A percentile compares a stretch with the other conserved stretches of the same genome.
These are phyloP conservation scores for Trematomus loennbergii DNA, from an alignment of 2,113 vertebrate genomes.

Conservation along the genomic window DNA sequence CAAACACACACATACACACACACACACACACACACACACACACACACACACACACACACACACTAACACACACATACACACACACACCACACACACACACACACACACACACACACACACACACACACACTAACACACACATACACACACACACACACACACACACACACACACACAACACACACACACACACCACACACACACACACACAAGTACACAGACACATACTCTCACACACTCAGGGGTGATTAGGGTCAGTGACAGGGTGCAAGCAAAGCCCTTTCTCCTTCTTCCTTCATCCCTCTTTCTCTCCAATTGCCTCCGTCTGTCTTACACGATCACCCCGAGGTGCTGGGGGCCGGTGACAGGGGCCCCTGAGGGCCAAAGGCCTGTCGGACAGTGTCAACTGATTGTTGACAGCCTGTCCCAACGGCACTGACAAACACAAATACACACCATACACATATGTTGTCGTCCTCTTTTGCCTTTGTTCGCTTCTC, in stretches of 20 bases:
- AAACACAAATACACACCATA: constrained; percentile 30
- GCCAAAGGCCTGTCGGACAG: constrained; percentile 49
- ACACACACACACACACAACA: constrained; percentile 15
- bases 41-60: too few relatives aligned
- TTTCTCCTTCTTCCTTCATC: constrained; percentile 48
- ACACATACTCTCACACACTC: constrained; percentile 23
- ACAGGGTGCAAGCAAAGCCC: constrained; percentile 70
- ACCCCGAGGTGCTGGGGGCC: constrained; percentile 52
- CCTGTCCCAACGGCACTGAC: constrained; percentile 33
- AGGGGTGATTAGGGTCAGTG: constrained; percentile 72
- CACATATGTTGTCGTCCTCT: background rate
- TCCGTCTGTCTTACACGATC: constrained; percentile 51
- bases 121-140: too few relatives aligned
- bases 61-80: too few relatives aligned
- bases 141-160: constrained; percentile 29
- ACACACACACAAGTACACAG: constrained; percentile 28
- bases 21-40: too few relatives aligned
- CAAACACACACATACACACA: constrained; percentile 19
- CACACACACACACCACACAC: too few relatives aligned
- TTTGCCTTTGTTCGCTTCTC: background rate
- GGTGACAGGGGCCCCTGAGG: constrained; percentile 68
- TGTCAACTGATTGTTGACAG: constrained; percentile 69
- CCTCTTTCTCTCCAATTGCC: background rate
- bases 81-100: too few relatives aligned
- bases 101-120: too few relatives aligned